Evolutionary conservation across 2,113 vertebrate species (phyloP).

Genomic region (Urocolius indicus): DNA sequence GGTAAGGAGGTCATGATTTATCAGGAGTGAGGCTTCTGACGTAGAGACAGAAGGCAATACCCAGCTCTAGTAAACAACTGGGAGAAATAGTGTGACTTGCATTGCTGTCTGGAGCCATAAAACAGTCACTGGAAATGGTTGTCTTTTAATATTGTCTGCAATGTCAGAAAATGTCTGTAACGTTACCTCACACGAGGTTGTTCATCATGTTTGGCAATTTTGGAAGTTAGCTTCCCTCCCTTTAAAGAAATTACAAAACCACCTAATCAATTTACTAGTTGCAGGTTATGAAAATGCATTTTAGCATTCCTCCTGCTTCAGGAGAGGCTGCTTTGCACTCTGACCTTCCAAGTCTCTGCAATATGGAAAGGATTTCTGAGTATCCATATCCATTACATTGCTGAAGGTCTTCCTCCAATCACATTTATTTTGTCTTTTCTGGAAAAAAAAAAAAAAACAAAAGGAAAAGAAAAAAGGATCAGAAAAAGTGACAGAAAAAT

Average conservation of each 20-base stretch:
- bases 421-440: background rate
- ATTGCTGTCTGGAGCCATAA: background rate
- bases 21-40: background rate
- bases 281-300: background rate
- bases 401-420: background rate
- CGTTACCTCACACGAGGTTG: background rate
- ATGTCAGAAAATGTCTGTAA: background rate
- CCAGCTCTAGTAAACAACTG: background rate
- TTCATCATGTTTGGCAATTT: background rate
- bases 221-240: background rate
- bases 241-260: background rate
- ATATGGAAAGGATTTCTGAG: background rate
- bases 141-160: background rate
- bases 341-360: background rate
- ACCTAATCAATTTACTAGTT: background rate
- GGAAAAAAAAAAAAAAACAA: background rate
- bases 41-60: background rate
- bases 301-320: background rate
- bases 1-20: background rate
- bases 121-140: background rate
- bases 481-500: background rate
- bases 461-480: background rate
- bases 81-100: background rate
- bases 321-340: background rate
- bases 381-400: background rate